phyloP scores from a whole-genome alignment of 2,888 invertebrate species.

The Pedicia rivosa region DNA sequence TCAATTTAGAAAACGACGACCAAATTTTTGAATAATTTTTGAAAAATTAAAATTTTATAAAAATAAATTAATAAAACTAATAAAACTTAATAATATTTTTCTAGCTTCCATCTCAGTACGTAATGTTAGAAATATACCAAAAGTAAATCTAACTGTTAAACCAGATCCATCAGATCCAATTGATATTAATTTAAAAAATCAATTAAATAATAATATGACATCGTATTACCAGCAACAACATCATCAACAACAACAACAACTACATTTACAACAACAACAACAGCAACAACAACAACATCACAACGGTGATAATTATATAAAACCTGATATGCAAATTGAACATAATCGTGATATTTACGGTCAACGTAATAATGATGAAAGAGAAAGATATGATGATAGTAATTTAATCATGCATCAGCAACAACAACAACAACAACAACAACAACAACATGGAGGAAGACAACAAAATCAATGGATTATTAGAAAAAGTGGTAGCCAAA shows the following conservation, averaged over 20 bases:
- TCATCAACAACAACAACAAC: conserved; percentile 3
- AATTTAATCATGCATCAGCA: too few species aligned
- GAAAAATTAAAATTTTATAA: not conserved
- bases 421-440: not conserved
- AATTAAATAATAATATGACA: conserved; percentile 1
- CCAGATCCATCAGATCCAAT: conserved; percentile 27
- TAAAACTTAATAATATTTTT: conserved; percentile 20
- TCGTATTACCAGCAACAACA: conserved; percentile 3
- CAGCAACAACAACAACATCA: not conserved
- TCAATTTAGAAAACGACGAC: not conserved
- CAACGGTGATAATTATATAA: too few species aligned
- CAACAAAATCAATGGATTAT: conserved; percentile 2
- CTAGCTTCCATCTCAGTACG: conserved; percentile 54
- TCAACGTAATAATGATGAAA: too few species aligned
- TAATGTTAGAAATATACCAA: conserved; percentile 29
- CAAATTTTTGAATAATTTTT: not conserved
- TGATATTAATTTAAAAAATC: conserved; percentile 9
- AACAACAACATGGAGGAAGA: not conserved
- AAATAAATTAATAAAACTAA: conserved; percentile 5
- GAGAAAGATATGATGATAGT: too few species aligned
- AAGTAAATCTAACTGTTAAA: conserved; percentile 28
- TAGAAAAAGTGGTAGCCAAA: conserved; percentile 21
- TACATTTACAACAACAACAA: not conserved
- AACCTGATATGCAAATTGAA: too few species aligned
- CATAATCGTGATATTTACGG: too few species aligned